These are phyloP conservation scores for Spondyliosoma cantharus DNA, from an alignment of 2,797 vertebrate species.

Conservation along the genomic window DNA sequence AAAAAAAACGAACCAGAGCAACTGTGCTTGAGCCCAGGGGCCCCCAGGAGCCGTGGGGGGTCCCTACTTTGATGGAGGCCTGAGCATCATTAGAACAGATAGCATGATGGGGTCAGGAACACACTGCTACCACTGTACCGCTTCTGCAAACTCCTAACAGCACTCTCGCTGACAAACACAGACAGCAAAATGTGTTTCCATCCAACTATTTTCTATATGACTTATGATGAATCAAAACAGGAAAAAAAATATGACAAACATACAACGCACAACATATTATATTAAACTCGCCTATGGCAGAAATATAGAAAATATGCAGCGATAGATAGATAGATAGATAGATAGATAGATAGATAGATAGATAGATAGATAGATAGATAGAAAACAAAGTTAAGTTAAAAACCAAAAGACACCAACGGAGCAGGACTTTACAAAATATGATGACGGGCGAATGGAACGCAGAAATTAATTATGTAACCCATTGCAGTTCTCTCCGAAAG, in stretches of 20 bases:
- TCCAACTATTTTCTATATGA: conserved; percentile 47
- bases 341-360: conserved; percentile 31
- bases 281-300: conserved; percentile 22
- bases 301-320: conserved; percentile 48
- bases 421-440: conserved; percentile 61
- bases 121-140: conserved; percentile 63
- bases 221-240: conserved; percentile 46
- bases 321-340: conserved; percentile 15
- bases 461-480: conserved; percentile 90
- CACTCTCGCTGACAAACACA: conserved; percentile 58
- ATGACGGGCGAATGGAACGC: conserved; percentile 80
- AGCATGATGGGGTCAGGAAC: conserved; percentile 79
- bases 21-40: conserved; percentile 79
- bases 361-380: conserved; percentile 8
- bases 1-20: conserved; percentile 69
- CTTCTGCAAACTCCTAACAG: conserved; percentile 69
- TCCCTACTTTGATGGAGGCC: conserved; percentile 85
- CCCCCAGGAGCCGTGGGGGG: conserved; percentile 79
- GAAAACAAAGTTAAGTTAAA: conserved; percentile 35
- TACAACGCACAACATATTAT: too few relatives aligned
- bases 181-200: conserved; percentile 50
- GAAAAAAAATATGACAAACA: conserved; percentile 30
- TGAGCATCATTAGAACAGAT: conserved; percentile 86
- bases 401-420: conserved; percentile 34
- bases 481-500: conserved; percentile 87